Evolutionary conservation across 2,888 invertebrate genomes (phyloP).

Genomic region (Tethea ocularis): DNA sequence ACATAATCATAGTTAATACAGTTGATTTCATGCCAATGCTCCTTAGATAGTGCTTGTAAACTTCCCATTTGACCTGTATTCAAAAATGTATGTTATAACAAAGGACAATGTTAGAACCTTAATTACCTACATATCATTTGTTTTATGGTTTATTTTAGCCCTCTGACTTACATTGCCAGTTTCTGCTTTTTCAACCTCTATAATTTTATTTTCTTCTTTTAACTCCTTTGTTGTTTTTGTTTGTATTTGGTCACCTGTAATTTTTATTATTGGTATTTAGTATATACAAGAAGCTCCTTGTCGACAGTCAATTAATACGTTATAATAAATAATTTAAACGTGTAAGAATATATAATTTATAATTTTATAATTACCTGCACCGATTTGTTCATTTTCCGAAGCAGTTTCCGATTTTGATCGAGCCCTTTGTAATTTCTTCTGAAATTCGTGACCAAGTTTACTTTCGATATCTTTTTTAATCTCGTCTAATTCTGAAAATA

Average conservation of each 20-base stretch:
- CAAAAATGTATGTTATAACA: neutral
- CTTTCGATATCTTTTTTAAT: conserved; percentile 90
- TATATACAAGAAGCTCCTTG: too few relatives aligned
- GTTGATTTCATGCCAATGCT: conserved; percentile 92
- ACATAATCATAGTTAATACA: conserved; percentile 89
- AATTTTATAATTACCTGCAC: conserved; percentile 46
- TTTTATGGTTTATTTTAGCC: conserved; percentile 16
- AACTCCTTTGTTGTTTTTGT: conserved; percentile 71
- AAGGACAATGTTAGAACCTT: too few relatives aligned
- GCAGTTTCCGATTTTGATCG: conserved; percentile 90
- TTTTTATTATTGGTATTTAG: neutral
- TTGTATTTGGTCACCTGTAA: conserved; percentile 71
- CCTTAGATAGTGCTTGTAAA: conserved; percentile 94
- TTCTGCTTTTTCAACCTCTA: conserved; percentile 95
- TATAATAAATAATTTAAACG: too few relatives aligned
- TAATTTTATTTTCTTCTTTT: conserved; percentile 88
- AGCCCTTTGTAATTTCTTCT: conserved; percentile 87
- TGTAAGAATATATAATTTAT: too few relatives aligned
- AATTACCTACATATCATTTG: neutral
- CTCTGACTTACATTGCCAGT: conserved; percentile 91
- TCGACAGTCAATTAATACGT: too few relatives aligned
- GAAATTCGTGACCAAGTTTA: conserved; percentile 86
- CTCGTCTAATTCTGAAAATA: conserved; percentile 77
- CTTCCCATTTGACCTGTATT: conserved; percentile 90
- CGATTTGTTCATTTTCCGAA: conserved; percentile 84